A percentile compares a stretch with the other conserved stretches of the same genome.
phyloP scores from a whole-genome alignment of 2,113 vertebrate species.

The Tachysurus vachellii region DNA sequence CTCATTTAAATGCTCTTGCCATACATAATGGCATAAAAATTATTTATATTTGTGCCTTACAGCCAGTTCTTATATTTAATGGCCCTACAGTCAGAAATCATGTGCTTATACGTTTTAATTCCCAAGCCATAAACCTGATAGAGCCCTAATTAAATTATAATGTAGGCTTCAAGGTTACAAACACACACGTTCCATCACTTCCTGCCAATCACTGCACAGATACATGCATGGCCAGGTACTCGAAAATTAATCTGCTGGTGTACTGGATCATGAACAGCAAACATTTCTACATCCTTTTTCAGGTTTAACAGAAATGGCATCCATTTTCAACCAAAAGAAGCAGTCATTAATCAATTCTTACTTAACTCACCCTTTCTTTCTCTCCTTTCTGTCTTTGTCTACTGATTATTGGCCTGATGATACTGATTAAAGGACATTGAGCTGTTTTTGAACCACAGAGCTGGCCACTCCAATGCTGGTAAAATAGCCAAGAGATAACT shows the following conservation, averaged over 20 bases:
- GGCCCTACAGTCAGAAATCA: not conserved
- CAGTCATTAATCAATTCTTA: not conserved
- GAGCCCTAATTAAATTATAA: constrained; percentile 39
- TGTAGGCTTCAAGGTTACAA: constrained; percentile 25
- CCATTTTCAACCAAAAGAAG: not conserved
- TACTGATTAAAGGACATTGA: not conserved
- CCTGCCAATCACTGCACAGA: not conserved
- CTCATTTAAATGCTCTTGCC: not conserved
- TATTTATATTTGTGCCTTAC: not conserved
- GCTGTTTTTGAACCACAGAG: not conserved
- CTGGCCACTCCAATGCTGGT: not conserved
- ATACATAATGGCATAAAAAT: not conserved
- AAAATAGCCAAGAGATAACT: not conserved
- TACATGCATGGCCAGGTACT: accelerated
- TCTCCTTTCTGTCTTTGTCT: not conserved
- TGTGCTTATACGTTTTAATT: constrained; percentile 32
- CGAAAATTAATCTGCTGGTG: too few species aligned
- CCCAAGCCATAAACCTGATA: constrained; percentile 20
- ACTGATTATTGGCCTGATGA: not conserved
- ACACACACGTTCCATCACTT: not conserved
- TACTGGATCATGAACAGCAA: not conserved
- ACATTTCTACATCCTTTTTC: not conserved
- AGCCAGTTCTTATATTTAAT: constrained; percentile 26
- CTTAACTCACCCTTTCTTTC: not conserved
- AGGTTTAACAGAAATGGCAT: not conserved